Evolutionary conservation across 1,140 invertebrate species (phyloP).

Genomic region (Sinella curviseta): DNA sequence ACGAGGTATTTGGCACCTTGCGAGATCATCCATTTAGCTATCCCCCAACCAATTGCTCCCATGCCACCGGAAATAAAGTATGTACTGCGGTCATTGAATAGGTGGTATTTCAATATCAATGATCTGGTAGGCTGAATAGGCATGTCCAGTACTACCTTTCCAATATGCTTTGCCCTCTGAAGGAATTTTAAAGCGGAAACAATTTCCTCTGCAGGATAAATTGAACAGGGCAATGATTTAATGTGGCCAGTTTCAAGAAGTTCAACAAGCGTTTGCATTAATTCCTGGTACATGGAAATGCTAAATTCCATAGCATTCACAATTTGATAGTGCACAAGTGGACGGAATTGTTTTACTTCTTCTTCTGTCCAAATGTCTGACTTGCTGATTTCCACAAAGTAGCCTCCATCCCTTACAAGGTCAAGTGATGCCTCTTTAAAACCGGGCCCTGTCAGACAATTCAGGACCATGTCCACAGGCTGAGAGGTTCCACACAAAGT

Average conservation of each 20-base stretch:
- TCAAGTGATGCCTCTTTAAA: slow-evolving; percentile 19
- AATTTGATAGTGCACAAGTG: slow-evolving; percentile 7
- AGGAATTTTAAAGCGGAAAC: not conserved
- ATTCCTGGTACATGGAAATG: not conserved
- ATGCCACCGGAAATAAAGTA: slow-evolving; percentile 9
- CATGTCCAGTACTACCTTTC: slow-evolving; percentile 15
- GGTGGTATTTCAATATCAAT: not conserved
- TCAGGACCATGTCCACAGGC: slow-evolving; percentile 17
- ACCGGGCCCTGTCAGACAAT: slow-evolving; percentile 15
- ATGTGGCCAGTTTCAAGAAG: no score
- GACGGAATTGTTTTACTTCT: not conserved
- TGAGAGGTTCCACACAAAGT: not conserved
- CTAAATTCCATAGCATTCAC: not conserved
- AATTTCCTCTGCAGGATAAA: not conserved
- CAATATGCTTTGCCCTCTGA: slow-evolving; percentile 10
- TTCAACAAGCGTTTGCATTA: not conserved
- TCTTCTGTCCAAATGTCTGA: not conserved
- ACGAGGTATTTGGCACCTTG: slow-evolving; percentile 22
- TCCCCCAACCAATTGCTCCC: not conserved
- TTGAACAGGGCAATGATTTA: not conserved
- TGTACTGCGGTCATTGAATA: slow-evolving; percentile 9
- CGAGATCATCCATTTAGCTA: slow-evolving; percentile 7
- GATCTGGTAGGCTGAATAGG: not conserved
- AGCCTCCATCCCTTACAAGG: not conserved
- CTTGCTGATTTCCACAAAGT: slow-evolving; percentile 27